phyloP scores from a whole-genome alignment of 1,140 invertebrate genomes.

The Zaprionus davidi region DNA sequence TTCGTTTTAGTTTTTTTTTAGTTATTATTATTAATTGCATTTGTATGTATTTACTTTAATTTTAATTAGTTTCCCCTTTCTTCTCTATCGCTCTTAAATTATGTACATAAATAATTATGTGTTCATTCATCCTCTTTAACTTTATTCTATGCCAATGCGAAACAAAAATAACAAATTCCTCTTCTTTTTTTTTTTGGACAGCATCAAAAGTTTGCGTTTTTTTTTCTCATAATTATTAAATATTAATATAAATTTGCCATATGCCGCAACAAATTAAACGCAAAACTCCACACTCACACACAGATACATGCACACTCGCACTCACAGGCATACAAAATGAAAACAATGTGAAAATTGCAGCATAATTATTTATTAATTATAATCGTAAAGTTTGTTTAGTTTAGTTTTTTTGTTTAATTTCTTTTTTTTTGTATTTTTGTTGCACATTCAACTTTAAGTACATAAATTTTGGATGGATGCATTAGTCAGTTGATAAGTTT shows the following conservation, averaged over 20 bases:
- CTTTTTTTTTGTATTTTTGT: slow-evolving; percentile 21
- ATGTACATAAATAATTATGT: slow-evolving; percentile 44
- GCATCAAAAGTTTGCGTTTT: slow-evolving; percentile 13
- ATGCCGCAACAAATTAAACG: slow-evolving; percentile 32
- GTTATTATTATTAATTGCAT: slow-evolving; percentile 40
- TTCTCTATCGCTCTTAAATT: slow-evolving; percentile 28
- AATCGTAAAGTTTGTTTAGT: slow-evolving; percentile 24
- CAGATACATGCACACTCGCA: slow-evolving; percentile 24
- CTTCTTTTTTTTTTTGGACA: slow-evolving; percentile 22
- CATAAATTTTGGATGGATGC: slow-evolving; percentile 58
- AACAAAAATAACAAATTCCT: slow-evolving; percentile 18
- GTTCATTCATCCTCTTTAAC: not conserved
- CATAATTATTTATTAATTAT: slow-evolving; percentile 40
- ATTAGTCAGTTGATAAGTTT: slow-evolving; percentile 56
- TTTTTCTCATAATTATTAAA: slow-evolving; percentile 12
- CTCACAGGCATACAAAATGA: slow-evolving; percentile 4
- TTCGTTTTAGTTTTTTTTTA: slow-evolving; percentile 8
- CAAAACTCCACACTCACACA: slow-evolving; percentile 22
- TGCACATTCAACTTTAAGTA: slow-evolving; percentile 49
- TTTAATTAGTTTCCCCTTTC: slow-evolving; percentile 19
- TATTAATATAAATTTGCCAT: slow-evolving; percentile 30
- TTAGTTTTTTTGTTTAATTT: slow-evolving; percentile 23
- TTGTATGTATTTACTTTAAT: slow-evolving; percentile 22
- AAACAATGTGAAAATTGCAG: slow-evolving; percentile 33
- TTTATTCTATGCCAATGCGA: slow-evolving; percentile 2